Percentiles rank a stretch among this genome's conserved stretches.
Evolutionary conservation across 2,888 invertebrate genomes (phyloP).

Genomic region (Acanthopleura granulata): DNA sequence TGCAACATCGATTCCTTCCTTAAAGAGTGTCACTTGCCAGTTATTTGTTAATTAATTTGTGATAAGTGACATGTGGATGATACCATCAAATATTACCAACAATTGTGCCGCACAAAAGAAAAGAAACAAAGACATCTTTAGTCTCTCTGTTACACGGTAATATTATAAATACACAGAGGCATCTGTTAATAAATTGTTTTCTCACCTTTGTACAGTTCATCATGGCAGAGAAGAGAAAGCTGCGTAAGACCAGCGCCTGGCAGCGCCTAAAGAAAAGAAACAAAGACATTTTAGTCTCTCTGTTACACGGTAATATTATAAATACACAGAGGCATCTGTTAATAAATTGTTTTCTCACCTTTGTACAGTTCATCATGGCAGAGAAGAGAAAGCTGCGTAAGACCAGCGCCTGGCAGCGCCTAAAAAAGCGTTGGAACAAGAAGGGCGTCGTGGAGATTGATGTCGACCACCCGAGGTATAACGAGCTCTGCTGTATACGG

Average conservation of each 20-base stretch:
- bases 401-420: constrained; percentile 42
- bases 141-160: no score
- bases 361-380: not conserved
- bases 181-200: not conserved
- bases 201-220: not conserved
- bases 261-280: constrained; percentile 43
- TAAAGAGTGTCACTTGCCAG: no score
- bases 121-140: no score
- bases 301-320: no score
- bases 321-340: no score
- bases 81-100: no score
- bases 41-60: no score
- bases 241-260: constrained; percentile 37
- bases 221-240: not conserved
- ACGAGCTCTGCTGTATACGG: constrained; percentile 44
- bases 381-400: not conserved
- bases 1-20: no score
- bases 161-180: no score
- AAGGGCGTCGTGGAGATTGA: constrained; percentile 54
- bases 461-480: constrained; percentile 43
- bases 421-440: constrained; percentile 40
- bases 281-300: no score
- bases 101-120: no score
- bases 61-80: no score
- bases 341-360: not conserved